phyloP scores from a whole-genome alignment of 2,113 vertebrate genomes.

The Dipodomys spectabilis region DNA sequence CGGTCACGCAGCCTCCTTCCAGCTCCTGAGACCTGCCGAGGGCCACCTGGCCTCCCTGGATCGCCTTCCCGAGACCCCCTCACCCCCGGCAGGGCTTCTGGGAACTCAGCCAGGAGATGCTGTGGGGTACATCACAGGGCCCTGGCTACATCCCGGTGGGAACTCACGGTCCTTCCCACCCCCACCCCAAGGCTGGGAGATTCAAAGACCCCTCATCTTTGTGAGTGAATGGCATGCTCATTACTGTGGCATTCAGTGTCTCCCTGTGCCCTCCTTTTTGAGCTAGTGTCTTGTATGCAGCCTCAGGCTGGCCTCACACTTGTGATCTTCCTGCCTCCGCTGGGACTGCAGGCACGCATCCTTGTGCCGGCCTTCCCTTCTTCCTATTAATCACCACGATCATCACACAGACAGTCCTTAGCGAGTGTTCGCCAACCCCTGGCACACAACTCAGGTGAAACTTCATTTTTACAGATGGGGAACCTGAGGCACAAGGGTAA shows the following conservation, averaged over 20 bases:
- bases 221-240: too few species aligned
- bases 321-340: too few species aligned
- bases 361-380: not conserved
- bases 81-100: not conserved
- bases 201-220: not conserved
- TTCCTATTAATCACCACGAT: not conserved
- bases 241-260: not conserved
- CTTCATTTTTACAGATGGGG: not conserved
- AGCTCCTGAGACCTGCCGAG: not conserved
- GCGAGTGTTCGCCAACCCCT: not conserved
- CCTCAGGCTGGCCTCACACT: too few species aligned
- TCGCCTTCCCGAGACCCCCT: not conserved
- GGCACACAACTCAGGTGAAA: not conserved
- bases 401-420: not conserved
- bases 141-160: not conserved
- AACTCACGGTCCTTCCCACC: rapidly evolving
- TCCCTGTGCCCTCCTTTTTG: not conserved
- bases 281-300: too few species aligned
- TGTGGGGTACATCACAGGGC: not conserved
- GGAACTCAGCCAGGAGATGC: not conserved
- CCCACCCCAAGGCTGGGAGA: not conserved
- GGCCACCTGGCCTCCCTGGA: too few species aligned
- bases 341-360: too few species aligned
- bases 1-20: too few species aligned
- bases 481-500: not conserved